phyloP scores from a whole-genome alignment of 2,888 invertebrate genomes.

The Dusona sp. region DNA sequence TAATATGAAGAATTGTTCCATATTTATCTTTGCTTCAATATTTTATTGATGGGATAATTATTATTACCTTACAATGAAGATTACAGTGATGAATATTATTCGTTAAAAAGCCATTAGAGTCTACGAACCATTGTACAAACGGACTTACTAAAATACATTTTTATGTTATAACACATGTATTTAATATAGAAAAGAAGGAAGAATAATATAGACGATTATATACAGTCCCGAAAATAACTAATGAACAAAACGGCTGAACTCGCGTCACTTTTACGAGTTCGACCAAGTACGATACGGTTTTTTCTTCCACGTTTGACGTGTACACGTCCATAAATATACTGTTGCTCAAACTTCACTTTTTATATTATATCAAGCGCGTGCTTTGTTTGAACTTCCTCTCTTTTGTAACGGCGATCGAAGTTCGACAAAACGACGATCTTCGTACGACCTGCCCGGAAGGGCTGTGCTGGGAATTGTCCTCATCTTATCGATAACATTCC shows the following conservation, averaged over 20 bases:
- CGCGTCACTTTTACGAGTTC: conserved; percentile 1
- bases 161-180: not conserved
- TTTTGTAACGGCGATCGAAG: conserved; percentile 8
- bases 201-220: too few relatives aligned
- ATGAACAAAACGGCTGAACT: not conserved
- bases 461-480: conserved; percentile 51
- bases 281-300: not conserved
- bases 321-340: conserved; percentile 11
- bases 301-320: not conserved
- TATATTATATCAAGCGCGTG: not conserved
- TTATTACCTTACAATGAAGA: not conserved
- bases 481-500: conserved; percentile 23
- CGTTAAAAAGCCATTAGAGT: not conserved
- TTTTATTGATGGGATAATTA: not conserved
- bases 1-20: not conserved
- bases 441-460: conserved; percentile 27
- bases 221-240: not conserved
- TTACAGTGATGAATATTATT: not conserved
- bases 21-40: not conserved
- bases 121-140: not conserved
- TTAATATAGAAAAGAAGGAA: not conserved
- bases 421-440: not conserved
- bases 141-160: too few relatives aligned
- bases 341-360: conserved; percentile 6
- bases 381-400: conserved; percentile 6